Conservation (phyloP, 2,797 vertebrate genomes). For the Peromyscus attwateri region DNA sequence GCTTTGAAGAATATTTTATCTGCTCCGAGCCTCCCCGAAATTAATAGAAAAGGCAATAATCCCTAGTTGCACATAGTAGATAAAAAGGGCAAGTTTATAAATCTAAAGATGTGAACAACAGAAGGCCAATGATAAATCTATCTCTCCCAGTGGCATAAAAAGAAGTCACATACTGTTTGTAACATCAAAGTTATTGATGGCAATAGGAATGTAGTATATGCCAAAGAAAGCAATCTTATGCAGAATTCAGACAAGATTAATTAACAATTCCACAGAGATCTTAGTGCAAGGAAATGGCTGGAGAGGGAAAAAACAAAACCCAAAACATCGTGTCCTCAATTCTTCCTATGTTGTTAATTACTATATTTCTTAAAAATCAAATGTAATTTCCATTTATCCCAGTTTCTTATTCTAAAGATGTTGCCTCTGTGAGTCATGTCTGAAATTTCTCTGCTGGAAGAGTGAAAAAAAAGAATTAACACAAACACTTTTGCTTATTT, state of each 20-base stretch:
- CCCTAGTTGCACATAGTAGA: background rate
- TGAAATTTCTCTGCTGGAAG: constrained; percentile 63
- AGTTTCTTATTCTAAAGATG: background rate
- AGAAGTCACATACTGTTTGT: constrained; percentile 27
- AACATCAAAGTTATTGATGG: constrained; percentile 35
- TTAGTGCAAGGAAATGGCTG: background rate
- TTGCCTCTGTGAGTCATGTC: constrained; percentile 55
- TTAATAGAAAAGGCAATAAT: background rate
- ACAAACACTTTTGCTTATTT: constrained; percentile 52
- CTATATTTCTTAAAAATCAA: constrained; percentile 47
- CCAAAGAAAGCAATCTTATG: background rate
- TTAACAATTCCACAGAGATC: background rate
- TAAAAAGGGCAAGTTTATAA: background rate
- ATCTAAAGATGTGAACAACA: background rate
- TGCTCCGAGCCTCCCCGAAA: background rate
- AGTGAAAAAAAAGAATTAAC: background rate
- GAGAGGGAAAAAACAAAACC: background rate
- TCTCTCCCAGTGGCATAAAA: background rate
- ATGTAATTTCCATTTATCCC: constrained; percentile 57
- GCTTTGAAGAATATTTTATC: background rate
- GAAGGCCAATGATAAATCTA: background rate
- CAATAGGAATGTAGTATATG: background rate
- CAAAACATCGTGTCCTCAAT: constrained; percentile 44
- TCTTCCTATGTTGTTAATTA: constrained; percentile 61
- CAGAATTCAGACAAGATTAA: constrained; percentile 30